Conservation (phyloP, 2,888 invertebrate species). For the Cheilosia pagana region DNA sequence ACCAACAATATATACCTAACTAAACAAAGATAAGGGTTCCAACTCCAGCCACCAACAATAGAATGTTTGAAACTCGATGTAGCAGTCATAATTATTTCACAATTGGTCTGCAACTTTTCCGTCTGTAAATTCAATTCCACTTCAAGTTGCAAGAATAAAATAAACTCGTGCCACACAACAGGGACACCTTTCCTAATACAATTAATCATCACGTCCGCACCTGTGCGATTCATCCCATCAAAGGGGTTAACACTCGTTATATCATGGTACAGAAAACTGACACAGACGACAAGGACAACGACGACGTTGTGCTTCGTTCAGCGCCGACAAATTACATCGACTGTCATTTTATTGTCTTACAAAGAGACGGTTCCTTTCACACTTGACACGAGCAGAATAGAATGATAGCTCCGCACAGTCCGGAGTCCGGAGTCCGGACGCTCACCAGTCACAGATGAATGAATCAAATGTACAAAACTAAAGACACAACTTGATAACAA, state of each 20-base stretch:
- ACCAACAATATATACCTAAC: no score
- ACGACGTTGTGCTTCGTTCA: constrained; percentile 40
- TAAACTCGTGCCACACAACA: constrained; percentile 33
- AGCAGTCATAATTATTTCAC: no score
- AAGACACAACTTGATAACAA: constrained; percentile 70
- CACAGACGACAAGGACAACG: constrained; percentile 42
- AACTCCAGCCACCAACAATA: no score
- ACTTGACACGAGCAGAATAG: constrained; percentile 15
- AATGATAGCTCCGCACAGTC: not conserved
- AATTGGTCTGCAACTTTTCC: no score
- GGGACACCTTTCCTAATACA: constrained; percentile 55
- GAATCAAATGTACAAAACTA: constrained; percentile 70
- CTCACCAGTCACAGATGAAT: constrained; percentile 66
- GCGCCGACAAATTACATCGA: constrained; percentile 65
- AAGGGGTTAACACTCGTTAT: constrained; percentile 67
- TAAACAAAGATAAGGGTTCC: no score
- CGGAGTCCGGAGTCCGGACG: constrained; percentile 13
- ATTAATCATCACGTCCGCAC: constrained; percentile 72
- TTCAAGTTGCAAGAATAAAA: constrained; percentile 18
- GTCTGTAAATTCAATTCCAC: constrained; percentile 15
- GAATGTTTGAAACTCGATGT: no score
- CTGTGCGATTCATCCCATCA: constrained; percentile 64
- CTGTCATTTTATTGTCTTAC: constrained; percentile 71
- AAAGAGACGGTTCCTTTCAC: constrained; percentile 49
- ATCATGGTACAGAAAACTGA: constrained; percentile 56